These are phyloP conservation scores for Brachyrhaphis roseni DNA, from an alignment of 2,797 vertebrate genomes.

Conservation along the genomic window DNA sequence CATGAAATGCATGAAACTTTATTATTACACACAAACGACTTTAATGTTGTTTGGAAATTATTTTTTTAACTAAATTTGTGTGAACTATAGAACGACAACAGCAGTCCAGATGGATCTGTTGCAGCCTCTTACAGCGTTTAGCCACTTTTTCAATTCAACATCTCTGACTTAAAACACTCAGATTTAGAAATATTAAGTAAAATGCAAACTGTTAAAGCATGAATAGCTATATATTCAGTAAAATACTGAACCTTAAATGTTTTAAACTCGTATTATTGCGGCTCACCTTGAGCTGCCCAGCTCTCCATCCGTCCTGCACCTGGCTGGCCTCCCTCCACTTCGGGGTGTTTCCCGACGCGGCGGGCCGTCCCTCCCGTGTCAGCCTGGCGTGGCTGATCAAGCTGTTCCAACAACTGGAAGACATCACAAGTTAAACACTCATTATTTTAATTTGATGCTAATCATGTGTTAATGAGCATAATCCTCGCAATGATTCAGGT, in stretches of 20 bases:
- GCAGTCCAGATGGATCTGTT: background rate
- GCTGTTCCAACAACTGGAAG: constrained; percentile 99
- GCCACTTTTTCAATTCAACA: too few relatives aligned
- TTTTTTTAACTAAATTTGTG: background rate
- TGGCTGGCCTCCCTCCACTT: constrained; percentile 55
- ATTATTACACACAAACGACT: background rate
- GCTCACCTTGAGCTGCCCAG: constrained; percentile 18
- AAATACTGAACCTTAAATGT: background rate
- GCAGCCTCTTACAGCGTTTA: background rate
- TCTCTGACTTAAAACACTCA: too few relatives aligned
- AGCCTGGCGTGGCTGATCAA: constrained; percentile 93
- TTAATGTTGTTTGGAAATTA: background rate
- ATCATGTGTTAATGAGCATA: constrained; percentile 99
- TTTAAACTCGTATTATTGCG: background rate
- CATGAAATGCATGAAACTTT: background rate
- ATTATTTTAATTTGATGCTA: constrained; percentile 99
- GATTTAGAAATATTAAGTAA: too few relatives aligned
- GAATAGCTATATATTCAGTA: background rate
- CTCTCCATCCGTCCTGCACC: constrained; percentile 4
- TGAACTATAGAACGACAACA: background rate
- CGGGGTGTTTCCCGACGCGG: constrained; percentile 74
- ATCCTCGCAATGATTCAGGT: constrained; percentile 99
- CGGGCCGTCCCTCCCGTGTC: constrained; percentile 68
- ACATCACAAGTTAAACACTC: constrained; percentile 99
- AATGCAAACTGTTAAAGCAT: too few relatives aligned